Conservation (phyloP, 2,113 vertebrate genomes). For the Etia nguti region DNA sequence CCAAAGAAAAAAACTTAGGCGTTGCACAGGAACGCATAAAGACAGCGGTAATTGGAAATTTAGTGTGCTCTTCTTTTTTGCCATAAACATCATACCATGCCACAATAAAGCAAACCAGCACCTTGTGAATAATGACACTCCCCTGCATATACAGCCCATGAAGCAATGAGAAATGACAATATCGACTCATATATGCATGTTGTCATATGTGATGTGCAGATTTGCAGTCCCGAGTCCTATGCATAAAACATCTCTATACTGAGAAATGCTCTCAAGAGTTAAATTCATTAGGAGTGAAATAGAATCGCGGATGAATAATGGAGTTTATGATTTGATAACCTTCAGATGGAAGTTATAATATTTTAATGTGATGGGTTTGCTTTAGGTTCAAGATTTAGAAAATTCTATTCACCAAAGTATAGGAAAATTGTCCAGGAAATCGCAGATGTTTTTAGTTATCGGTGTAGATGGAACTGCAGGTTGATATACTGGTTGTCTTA, state of each 20-base stretch:
- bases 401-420: background rate
- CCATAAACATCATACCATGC: background rate
- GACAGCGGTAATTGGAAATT: constrained; percentile 15
- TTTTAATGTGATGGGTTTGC: background rate
- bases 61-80: constrained; percentile 20
- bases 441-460: background rate
- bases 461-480: background rate
- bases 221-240: background rate
- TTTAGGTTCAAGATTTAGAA: background rate
- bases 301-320: background rate
- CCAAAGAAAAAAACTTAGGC: background rate
- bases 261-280: background rate
- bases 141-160: background rate
- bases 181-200: background rate
- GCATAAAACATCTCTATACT: background rate
- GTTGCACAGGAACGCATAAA: background rate
- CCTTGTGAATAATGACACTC: background rate
- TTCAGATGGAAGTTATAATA: background rate
- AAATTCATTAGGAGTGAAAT: background rate
- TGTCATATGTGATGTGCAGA: constrained; percentile 29
- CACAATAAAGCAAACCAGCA: constrained; percentile 7
- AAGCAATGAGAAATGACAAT: background rate
- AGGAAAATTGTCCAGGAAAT: background rate
- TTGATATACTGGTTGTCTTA: background rate
- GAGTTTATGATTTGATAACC: background rate